Evolutionary conservation across 2,888 invertebrate species (phyloP).

Genomic region (Hofmannophila pseudospretella): DNA sequence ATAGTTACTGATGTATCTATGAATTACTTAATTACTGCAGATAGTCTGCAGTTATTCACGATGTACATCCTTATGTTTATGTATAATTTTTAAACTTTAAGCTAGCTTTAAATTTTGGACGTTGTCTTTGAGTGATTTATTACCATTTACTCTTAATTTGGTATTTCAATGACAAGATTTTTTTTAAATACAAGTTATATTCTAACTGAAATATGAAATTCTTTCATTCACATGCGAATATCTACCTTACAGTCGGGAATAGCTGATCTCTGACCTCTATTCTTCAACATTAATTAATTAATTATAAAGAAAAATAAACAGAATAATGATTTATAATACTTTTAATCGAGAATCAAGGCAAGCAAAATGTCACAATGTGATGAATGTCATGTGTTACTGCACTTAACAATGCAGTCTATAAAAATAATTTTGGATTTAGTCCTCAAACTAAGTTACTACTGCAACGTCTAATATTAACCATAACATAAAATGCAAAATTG

Average conservation of each 20-base stretch:
- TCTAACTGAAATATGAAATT: too few species aligned
- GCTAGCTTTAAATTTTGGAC: slow-evolving; percentile 51
- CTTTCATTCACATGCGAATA: too few species aligned
- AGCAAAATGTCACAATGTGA: slow-evolving; percentile 49
- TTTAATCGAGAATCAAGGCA: slow-evolving; percentile 58
- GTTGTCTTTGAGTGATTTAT: neutral
- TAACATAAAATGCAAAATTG: neutral
- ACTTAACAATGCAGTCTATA: slow-evolving; percentile 27
- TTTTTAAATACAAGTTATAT: slow-evolving; percentile 1
- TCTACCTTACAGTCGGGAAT: too few species aligned
- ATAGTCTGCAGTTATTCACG: too few species aligned
- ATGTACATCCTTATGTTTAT: slow-evolving; percentile 6
- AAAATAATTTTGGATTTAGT: slow-evolving; percentile 8
- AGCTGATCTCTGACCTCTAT: too few species aligned
- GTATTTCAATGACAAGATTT: slow-evolving; percentile 1
- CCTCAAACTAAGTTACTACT: too few species aligned
- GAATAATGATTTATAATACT: slow-evolving; percentile 32
- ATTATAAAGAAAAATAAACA: slow-evolving; percentile 22
- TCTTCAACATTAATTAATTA: too few species aligned
- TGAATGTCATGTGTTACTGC: slow-evolving; percentile 42
- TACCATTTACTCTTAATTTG: neutral
- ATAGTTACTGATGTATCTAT: slow-evolving; percentile 5
- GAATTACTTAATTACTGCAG: too few species aligned
- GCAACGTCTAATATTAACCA: neutral
- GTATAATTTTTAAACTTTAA: slow-evolving; percentile 19